phyloP scores from a whole-genome alignment of 1,140 invertebrate species.

The Drosophila tropicalis region DNA sequence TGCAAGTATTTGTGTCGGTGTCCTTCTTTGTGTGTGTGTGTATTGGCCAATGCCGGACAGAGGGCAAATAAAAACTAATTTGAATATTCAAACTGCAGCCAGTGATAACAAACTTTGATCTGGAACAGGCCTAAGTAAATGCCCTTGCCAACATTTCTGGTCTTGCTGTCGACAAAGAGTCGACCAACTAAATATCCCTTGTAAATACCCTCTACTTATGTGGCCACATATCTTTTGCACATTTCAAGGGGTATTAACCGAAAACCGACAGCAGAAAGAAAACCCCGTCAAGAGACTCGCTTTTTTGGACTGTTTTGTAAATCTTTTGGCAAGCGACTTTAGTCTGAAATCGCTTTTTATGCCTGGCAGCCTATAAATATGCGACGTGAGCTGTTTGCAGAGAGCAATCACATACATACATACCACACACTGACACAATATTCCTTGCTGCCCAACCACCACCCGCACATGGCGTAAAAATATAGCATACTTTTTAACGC shows the following conservation, averaged over 20 bases:
- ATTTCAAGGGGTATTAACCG: conserved; percentile 5
- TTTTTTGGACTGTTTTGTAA: conserved; percentile 57
- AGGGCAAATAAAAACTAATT: conserved; percentile 69
- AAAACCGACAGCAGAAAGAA: conserved; percentile 27
- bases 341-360: conserved; percentile 78
- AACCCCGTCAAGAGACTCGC: background rate
- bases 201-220: background rate
- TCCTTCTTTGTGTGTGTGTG: background rate
- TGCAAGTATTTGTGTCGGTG: background rate
- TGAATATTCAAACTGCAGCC: conserved; percentile 70
- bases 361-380: conserved; percentile 80
- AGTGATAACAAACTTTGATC: conserved; percentile 71
- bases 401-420: conserved; percentile 33
- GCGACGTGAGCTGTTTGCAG: conserved; percentile 76
- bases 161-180: background rate
- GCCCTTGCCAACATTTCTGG: conserved; percentile 31
- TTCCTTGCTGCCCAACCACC: background rate
- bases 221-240: background rate
- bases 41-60: conserved; percentile 4
- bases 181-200: conserved; percentile 1
- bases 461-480: conserved; percentile 38
- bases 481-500: conserved; percentile 72
- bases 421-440: conserved; percentile 13
- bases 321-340: conserved; percentile 73
- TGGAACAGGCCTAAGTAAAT: conserved; percentile 49